Evolutionary conservation across 2,797 vertebrate genomes (phyloP).

Genomic region (Galagoides demidoff): DNA sequence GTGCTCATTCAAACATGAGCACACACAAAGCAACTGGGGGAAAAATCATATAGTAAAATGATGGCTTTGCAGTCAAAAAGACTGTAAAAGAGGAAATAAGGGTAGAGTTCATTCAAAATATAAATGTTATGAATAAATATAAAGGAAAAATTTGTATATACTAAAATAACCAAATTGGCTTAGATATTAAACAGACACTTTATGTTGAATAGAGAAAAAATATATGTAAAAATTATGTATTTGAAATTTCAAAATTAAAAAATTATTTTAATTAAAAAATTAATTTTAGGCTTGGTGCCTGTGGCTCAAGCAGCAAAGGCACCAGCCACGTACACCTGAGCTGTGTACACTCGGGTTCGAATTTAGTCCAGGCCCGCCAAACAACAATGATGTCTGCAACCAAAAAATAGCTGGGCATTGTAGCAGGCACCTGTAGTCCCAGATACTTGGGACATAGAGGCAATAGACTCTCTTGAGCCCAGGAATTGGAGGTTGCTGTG

Average conservation of each 20-base stretch:
- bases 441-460: no score
- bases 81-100: background rate
- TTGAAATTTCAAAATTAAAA: background rate
- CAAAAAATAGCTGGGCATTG: no score
- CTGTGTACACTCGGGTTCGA: no score
- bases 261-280: background rate
- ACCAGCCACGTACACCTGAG: no score
- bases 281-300: no score
- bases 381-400: no score
- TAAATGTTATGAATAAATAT: background rate
- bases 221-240: background rate
- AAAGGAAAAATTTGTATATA: background rate
- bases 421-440: no score
- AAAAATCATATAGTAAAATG: background rate
- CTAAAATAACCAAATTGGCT: background rate
- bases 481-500: no score
- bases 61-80: background rate
- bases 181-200: background rate
- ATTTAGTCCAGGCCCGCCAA: no score
- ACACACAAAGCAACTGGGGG: background rate
- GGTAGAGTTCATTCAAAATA: background rate
- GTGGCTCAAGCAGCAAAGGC: no score
- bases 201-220: background rate
- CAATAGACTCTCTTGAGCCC: no score
- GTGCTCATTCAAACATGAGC: background rate